Conservation (phyloP, 2,888 invertebrate genomes). For the Pyrgus malvae region DNA sequence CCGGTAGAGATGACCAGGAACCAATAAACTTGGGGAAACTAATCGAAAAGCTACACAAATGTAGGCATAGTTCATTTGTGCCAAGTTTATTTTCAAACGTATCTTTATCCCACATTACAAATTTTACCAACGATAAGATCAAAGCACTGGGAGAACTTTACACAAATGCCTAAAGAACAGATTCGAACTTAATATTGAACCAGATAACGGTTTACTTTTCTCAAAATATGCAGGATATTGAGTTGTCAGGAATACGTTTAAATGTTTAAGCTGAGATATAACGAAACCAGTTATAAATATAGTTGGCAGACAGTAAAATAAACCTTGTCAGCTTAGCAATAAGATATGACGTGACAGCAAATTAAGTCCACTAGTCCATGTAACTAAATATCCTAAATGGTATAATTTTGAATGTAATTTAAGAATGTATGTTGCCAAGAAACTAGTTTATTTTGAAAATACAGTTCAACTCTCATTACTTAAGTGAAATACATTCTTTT, state of each 20-base stretch:
- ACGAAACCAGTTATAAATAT: constrained; percentile 28
- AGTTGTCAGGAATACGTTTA: constrained; percentile 42
- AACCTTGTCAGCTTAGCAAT: constrained; percentile 12
- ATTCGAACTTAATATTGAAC: not conserved
- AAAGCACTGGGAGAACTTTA: not conserved
- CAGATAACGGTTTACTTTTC: not conserved
- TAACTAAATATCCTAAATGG: constrained; percentile 6
- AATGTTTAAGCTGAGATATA: constrained; percentile 30
- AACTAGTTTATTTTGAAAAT: constrained; percentile 1
- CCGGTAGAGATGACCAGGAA: constrained; percentile 12
- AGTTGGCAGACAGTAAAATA: not conserved
- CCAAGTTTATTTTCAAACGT: constrained; percentile 8
- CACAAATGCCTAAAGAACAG: not conserved
- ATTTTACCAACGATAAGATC: constrained; percentile 1
- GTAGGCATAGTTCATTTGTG: too few species aligned
- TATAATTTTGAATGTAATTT: constrained; percentile 6
- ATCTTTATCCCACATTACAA: not conserved
- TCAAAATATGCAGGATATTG: constrained; percentile 31
- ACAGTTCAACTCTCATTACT: too few species aligned
- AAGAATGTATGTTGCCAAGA: constrained; percentile 2
- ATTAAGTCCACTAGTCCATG: not conserved
- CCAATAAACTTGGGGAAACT: constrained; percentile 1
- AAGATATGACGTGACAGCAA: not conserved
- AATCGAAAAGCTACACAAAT: not conserved
- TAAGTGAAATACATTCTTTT: too few species aligned